Conservation (phyloP, 2,888 invertebrate genomes). For the Ennomos fuscantarius region DNA sequence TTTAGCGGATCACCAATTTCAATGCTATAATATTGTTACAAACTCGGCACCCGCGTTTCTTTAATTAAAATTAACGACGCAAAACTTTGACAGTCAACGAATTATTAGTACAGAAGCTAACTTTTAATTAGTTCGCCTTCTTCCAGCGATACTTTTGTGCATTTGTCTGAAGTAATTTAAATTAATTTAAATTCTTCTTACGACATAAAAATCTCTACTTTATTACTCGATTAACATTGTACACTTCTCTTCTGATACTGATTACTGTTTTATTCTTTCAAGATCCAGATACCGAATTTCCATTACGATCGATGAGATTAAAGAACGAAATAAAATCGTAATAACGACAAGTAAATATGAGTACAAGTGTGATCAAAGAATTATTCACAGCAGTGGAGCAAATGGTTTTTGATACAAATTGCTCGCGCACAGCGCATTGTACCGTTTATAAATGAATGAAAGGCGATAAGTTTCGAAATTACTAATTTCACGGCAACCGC, state of each 20-base stretch:
- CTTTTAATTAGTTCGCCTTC: conserved; percentile 83
- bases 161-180: conserved; percentile 76
- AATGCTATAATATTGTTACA: conserved; percentile 84
- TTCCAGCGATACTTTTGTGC: conserved; percentile 80
- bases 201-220: conserved; percentile 48
- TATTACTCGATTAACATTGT: conserved; percentile 44
- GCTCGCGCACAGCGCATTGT: conserved; percentile 36
- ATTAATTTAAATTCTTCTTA: conserved; percentile 75
- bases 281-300: conserved; percentile 36
- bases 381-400: conserved; percentile 48
- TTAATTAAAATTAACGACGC: conserved; percentile 85
- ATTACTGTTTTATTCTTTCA: conserved; percentile 35
- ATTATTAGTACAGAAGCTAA: conserved; percentile 84
- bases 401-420: conserved; percentile 47
- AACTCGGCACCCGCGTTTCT: conserved; percentile 80
- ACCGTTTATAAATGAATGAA: conserved; percentile 48
- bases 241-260: conserved; percentile 29
- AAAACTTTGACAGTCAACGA: conserved; percentile 85
- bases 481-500: conserved; percentile 71
- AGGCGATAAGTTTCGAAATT: conserved; percentile 64
- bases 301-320: conserved; percentile 48
- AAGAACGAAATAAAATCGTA: conserved; percentile 37
- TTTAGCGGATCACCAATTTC: conserved; percentile 84
- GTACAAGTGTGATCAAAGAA: conserved; percentile 49
- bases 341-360: conserved; percentile 45